Evolutionary conservation across 2,113 vertebrate species (phyloP), one percentile per base, ranked within the genome.

Genomic region (Sapayoa aenigma): DNA sequence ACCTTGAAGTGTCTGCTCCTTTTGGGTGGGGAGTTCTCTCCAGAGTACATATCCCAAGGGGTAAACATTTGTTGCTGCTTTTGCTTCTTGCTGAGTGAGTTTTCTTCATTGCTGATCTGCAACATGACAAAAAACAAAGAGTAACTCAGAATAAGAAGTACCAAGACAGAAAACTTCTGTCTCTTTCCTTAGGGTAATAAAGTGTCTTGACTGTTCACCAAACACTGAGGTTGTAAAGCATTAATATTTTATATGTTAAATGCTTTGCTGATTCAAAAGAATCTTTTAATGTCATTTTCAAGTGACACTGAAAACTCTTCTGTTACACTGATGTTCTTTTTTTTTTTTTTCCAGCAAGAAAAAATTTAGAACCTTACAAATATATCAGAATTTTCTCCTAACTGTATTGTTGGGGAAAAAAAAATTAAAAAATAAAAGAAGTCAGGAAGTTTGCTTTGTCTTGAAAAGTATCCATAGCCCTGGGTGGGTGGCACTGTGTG

Each of bases 31-130:
- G 92, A 95, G 66, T 92, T 59, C 94, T 94, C 84, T 87, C 69
- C 76, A 86, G 85, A 94, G 90, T 68, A 96, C 76, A 93, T 94
- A 90, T 92, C 94, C 92, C 95, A 97, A 90, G 92, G 96, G 88
- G 88, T 93, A 97, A 96, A 96, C 90, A 94, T 87, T 93, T 96
- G 93, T 93, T 95, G 88, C 94, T 95, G 90, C 74, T 92, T 96
- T 90, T 89, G 60, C 92, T 87, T 83, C 90, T 52, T 78, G 95
- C 88, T 96, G 94, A 95, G 79, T 91, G 92, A 96, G 69, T 87
- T 94, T 90, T 75, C 85, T 95, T 93, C 90, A 74, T 72, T 74
- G 83, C 79, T 49, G 88, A 90, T 89, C 88, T 84, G 85, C 82
- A 95, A 94, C 90, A 95, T 67, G 94, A 96, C 90, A 94, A 77